These are phyloP conservation scores for Lasioglossum vierecki DNA, from an alignment of 2,888 invertebrate species.

Conservation along the genomic window DNA sequence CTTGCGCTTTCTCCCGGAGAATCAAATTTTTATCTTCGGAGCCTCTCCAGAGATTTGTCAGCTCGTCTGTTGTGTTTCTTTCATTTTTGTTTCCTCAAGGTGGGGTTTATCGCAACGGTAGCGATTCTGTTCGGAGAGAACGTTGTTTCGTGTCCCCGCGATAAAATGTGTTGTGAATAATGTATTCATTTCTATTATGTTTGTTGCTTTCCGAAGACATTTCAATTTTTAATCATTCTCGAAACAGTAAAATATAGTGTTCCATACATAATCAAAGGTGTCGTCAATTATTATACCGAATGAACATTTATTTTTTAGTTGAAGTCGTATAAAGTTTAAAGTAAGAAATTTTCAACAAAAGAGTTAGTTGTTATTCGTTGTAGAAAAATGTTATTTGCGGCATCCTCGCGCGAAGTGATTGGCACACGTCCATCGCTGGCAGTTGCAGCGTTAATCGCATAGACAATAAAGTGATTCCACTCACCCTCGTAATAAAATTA, in stretches of 20 bases:
- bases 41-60: not conserved
- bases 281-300: too few species aligned
- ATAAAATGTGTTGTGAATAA: not conserved
- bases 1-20: not conserved
- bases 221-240: too few species aligned
- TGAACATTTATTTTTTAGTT: too few species aligned
- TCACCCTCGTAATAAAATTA: constrained; percentile 1
- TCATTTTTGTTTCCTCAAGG: not conserved
- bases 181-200: too few species aligned
- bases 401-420: not conserved
- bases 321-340: too few species aligned
- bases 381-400: not conserved
- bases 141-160: not conserved
- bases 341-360: not conserved
- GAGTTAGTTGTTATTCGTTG: not conserved
- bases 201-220: too few species aligned
- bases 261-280: too few species aligned
- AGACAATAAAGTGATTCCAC: constrained; percentile 1
- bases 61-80: not conserved
- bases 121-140: not conserved
- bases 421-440: not conserved
- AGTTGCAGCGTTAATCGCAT: not conserved
- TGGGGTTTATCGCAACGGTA: not conserved
- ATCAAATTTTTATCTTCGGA: not conserved
- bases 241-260: too few species aligned